phyloP scores from a whole-genome alignment of 2,113 vertebrate genomes.

The Centropus bengalensis region DNA sequence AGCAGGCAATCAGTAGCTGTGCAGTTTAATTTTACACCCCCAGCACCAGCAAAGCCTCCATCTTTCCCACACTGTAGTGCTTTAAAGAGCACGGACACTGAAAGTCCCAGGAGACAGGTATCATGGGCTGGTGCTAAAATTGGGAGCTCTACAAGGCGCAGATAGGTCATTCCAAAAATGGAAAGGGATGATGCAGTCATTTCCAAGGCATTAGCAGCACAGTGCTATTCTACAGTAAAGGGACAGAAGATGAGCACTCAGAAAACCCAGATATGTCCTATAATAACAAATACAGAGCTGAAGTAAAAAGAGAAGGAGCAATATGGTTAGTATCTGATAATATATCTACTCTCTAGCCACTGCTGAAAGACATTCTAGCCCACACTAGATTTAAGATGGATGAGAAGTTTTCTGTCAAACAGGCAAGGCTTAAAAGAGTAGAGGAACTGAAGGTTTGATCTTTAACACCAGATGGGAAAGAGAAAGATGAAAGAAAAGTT shows the following conservation, averaged over 20 bases:
- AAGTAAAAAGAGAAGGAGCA: slow-evolving; percentile 42
- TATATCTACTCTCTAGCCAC: slow-evolving; percentile 44
- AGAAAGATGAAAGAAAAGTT: slow-evolving; percentile 73
- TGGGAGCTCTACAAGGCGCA: background rate
- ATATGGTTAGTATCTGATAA: slow-evolving; percentile 51
- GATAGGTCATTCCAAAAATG: background rate
- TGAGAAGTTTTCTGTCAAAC: slow-evolving; percentile 71
- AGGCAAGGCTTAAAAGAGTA: slow-evolving; percentile 60
- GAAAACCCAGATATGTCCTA: slow-evolving; percentile 3
- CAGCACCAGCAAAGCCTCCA: background rate
- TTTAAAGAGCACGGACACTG: background rate
- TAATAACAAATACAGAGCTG: slow-evolving; percentile 47
- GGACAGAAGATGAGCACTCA: background rate
- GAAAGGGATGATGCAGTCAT: background rate
- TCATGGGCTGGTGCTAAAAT: background rate
- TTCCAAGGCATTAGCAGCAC: slow-evolving; percentile 24
- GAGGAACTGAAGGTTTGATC: slow-evolving; percentile 69
- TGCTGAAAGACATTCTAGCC: slow-evolving; percentile 59
- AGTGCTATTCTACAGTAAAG: background rate
- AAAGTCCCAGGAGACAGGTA: background rate
- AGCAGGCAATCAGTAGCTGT: fast-evolving
- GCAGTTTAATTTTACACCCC: background rate
- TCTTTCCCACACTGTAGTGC: background rate
- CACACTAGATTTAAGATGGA: slow-evolving; percentile 64
- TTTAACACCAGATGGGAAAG: slow-evolving; percentile 70